A percentile compares a stretch with the other conserved stretches of the same genome.
These are phyloP conservation scores for Xiphophorus maculatus DNA, from an alignment of 2,113 vertebrate genomes.

Conservation along the genomic window DNA sequence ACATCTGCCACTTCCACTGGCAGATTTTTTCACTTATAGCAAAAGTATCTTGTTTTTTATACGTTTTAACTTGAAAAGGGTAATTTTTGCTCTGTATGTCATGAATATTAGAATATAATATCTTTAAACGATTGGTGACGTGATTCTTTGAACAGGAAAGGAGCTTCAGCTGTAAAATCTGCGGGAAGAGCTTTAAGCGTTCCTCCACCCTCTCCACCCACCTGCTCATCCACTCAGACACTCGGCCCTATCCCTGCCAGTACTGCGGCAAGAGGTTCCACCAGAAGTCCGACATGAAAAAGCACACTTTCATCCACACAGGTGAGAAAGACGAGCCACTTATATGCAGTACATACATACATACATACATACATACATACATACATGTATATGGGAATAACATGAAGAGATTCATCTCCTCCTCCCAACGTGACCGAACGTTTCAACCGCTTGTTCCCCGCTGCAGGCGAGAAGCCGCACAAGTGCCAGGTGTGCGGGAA, in stretches of 20 bases:
- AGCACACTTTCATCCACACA: conserved; percentile 98
- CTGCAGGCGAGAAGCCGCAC: conserved; percentile 95
- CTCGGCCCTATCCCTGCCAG: conserved; percentile 95
- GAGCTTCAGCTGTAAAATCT: conserved; percentile 97
- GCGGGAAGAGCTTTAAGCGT: conserved; percentile 96
- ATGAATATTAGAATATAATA: neutral
- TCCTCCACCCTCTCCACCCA: conserved; percentile 97
- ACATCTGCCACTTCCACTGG: no score
- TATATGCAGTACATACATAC: no score
- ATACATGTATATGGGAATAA: no score
- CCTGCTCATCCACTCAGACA: conserved; percentile 97
- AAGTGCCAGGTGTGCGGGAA: conserved; percentile 99
- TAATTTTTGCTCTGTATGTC: no score
- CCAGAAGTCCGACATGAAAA: conserved; percentile 99
- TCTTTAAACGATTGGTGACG: neutral
- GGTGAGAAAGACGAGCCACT: conserved; percentile 72
- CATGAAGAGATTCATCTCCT: no score
- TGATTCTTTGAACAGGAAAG: conserved; percentile 82
- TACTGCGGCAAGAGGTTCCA: conserved; percentile 99
- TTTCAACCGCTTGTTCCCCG: neutral
- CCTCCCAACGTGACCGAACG: neutral
- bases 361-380: no score
- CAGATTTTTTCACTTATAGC: no score
- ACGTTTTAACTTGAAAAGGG: no score
- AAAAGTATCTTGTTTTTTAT: no score